A percentile compares a stretch with the other conserved stretches of the same genome.
Evolutionary conservation across 2,888 invertebrate genomes (phyloP).

Genomic region (Drosophila mimica): DNA sequence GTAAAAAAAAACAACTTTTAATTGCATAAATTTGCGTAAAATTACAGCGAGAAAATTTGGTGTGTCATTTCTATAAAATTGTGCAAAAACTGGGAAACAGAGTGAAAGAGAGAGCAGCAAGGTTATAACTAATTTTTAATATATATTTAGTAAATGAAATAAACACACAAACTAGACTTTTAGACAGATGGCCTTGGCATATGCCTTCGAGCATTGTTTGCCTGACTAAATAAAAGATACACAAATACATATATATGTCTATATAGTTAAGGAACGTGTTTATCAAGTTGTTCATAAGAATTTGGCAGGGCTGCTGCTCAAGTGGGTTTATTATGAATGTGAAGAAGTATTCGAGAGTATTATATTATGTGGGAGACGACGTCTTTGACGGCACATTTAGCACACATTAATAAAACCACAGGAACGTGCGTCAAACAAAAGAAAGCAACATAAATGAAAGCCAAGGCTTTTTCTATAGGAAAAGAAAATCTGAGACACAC

Average conservation of each 20-base stretch:
- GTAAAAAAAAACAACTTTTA: constrained; percentile 51
- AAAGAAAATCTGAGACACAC: constrained; percentile 24
- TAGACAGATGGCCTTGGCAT: constrained; percentile 55
- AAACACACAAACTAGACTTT: constrained; percentile 18
- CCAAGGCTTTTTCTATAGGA: background rate
- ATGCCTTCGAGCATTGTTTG: constrained; percentile 42
- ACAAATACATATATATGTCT: background rate
- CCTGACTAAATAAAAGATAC: constrained; percentile 55
- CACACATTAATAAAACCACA: constrained; percentile 74
- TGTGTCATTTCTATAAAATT: constrained; percentile 22
- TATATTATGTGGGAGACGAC: constrained; percentile 52
- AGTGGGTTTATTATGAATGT: constrained; percentile 55
- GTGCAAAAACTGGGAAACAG: constrained; percentile 11
- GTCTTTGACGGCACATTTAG: constrained; percentile 72
- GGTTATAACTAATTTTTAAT: constrained; percentile 53
- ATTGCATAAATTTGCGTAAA: constrained; percentile 68
- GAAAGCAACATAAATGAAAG: constrained; percentile 16
- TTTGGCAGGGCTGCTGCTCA: constrained; percentile 24
- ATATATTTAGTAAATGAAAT: constrained; percentile 33
- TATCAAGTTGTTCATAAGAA: constrained; percentile 43
- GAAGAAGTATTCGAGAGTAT: constrained; percentile 51
- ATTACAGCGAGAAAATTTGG: constrained; percentile 29
- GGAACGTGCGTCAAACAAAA: constrained; percentile 54
- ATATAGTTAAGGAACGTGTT: constrained; percentile 1
- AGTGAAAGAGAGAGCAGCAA: constrained; percentile 20